These are phyloP conservation scores for Columba livia DNA, from an alignment of 2,113 vertebrate species.

Conservation along the genomic window DNA sequence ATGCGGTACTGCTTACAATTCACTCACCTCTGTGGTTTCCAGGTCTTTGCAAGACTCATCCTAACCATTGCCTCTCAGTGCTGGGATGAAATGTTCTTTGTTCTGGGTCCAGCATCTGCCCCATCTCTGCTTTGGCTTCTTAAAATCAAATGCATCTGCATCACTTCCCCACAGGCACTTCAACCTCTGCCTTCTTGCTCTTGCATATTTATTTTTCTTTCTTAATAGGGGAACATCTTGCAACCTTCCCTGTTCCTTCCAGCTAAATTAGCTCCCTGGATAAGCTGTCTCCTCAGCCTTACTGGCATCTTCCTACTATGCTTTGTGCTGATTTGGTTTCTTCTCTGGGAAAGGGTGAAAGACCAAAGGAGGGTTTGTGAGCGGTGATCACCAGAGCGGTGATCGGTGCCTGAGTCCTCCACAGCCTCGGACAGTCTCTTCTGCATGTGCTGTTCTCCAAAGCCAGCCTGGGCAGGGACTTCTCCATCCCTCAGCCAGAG, in stretches of 20 bases:
- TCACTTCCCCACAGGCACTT: neutral
- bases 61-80: neutral
- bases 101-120: neutral
- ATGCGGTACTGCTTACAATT: neutral
- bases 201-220: neutral
- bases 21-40: neutral
- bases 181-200: neutral
- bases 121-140: neutral
- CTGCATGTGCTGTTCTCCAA: neutral
- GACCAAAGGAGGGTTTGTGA: neutral
- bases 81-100: neutral
- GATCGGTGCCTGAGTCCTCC: neutral
- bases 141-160: neutral
- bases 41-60: neutral
- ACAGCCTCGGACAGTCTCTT: neutral
- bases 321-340: neutral
- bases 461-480: neutral
- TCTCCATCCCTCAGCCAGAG: neutral
- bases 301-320: neutral
- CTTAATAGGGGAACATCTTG: conserved; percentile 2
- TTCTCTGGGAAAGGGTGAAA: neutral
- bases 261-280: conserved; percentile 26
- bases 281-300: neutral
- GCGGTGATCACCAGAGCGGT: fast-evolving
- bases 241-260: neutral